phyloP scores from a whole-genome alignment of 2,113 vertebrate species.

The Cephalopterus ornatus region DNA sequence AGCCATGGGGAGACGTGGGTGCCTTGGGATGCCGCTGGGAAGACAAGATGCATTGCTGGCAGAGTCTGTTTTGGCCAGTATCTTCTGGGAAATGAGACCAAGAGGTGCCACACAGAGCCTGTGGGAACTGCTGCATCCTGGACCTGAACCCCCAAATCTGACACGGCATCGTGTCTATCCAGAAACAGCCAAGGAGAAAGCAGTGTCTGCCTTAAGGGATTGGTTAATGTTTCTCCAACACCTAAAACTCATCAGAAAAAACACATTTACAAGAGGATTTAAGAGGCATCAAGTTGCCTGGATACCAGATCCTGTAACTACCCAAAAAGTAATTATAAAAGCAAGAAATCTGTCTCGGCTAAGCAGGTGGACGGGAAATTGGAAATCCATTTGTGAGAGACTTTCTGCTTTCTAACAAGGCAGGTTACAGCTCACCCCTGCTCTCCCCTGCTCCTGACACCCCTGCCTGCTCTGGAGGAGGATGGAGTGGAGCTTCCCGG shows the following conservation, averaged over 20 bases:
- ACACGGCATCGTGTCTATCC: rapidly evolving
- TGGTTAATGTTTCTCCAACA: background rate
- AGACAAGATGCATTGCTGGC: rapidly evolving
- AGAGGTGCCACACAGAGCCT: background rate
- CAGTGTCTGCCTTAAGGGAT: background rate
- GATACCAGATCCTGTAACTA: slow-evolving; percentile 71
- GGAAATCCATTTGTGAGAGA: slow-evolving; percentile 74
- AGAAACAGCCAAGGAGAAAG: background rate
- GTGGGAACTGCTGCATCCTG: background rate
- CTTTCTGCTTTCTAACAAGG: slow-evolving; percentile 67
- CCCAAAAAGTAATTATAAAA: slow-evolving; percentile 74
- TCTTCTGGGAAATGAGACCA: background rate
- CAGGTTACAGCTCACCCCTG: background rate
- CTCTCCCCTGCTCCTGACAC: background rate
- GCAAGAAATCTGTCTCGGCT: slow-evolving; percentile 66
- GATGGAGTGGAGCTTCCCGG: rapidly evolving
- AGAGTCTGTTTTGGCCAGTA: background rate
- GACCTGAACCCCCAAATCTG: background rate
- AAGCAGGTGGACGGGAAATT: slow-evolving; percentile 71
- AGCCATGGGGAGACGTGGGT: rapidly evolving
- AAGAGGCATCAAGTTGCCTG: slow-evolving; percentile 72
- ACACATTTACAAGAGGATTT: slow-evolving; percentile 37
- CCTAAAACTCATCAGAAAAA: slow-evolving; percentile 4
- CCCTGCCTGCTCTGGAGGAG: background rate
- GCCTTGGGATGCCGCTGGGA: background rate